Base-by-base conservation (phyloP, 2,797 vertebrate species). In the Sparus aurata region DNA sequence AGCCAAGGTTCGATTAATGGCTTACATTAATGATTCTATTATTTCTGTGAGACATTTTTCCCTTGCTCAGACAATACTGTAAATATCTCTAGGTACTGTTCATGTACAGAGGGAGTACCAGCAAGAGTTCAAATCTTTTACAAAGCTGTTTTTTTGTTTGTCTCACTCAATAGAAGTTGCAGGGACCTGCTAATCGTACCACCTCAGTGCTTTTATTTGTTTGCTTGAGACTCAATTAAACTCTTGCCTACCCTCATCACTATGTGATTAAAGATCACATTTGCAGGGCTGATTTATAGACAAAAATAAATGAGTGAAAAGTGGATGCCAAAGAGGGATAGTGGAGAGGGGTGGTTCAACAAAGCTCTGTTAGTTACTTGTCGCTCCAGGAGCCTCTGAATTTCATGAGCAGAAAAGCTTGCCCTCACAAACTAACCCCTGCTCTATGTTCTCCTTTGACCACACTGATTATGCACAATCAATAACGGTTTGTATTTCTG, bases 401-500 rank as follows among this genome's bases (percentile, higher is more conserved):
- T 95, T 96, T 95, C 90, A 93, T 93, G 92, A 94, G 90, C 93
- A 92, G 90, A 88, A 87, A 86, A 89, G 65, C 77, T 81, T 70
- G 69, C 78, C 86, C 80, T 80, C 69, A 79, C 83, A 93, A 90
- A 95, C 79, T 90, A 78, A 91, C 88, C 85, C 79, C 75, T 90
- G 87, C 77, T 90, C 83, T 54, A 38, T 87, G 71, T 87, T 91
- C 77, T 96, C 89, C 91, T 91, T 95, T 93, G 89, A 95, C 92
- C 84, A 93, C 75, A 85, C 88, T 96, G 95, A 96, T 96, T 96
- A 97, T 96, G 92, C 96, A 95, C 92, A 95, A 97, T 97, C 97
- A 97, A 96, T 98, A 98, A 97, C 89, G 91, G 95, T 96, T 83
- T 86, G 77, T 97, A 92, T 97, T 96, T 97, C 93, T 97, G 93